Percentiles rank a stretch among this genome's conserved stretches.
Conservation (phyloP, 2,888 invertebrate genomes). For the Himalopsyche japonica region DNA sequence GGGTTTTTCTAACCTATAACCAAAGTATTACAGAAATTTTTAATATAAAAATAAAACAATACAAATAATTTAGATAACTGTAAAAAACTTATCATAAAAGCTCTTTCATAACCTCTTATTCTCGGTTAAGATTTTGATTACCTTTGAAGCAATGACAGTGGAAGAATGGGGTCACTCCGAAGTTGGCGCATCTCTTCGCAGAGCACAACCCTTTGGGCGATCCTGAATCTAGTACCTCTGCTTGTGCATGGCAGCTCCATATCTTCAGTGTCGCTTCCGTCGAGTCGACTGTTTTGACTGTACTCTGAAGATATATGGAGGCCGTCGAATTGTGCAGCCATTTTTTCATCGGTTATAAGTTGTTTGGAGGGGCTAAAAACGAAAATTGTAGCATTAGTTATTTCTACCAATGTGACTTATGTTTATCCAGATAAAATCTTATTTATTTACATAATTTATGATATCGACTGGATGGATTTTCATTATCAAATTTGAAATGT, state of each 20-base stretch:
- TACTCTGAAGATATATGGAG: slow-evolving; percentile 69
- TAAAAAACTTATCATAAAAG: too few species aligned
- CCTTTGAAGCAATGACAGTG: slow-evolving; percentile 66
- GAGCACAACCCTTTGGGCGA: slow-evolving; percentile 62
- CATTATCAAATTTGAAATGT: too few species aligned
- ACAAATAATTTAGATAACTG: too few species aligned
- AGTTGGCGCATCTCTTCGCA: slow-evolving; percentile 73
- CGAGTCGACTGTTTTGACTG: slow-evolving; percentile 43
- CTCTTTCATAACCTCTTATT: too few species aligned
- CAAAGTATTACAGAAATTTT: slow-evolving; percentile 29
- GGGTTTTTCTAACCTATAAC: slow-evolving; percentile 66
- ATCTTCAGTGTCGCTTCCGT: background rate
- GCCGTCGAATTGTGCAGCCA: slow-evolving; percentile 77
- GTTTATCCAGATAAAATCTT: too few species aligned
- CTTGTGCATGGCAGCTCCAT: slow-evolving; percentile 44
- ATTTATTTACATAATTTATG: too few species aligned
- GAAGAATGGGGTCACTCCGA: slow-evolving; percentile 68
- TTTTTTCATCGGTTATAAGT: slow-evolving; percentile 81
- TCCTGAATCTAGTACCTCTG: slow-evolving; percentile 43
- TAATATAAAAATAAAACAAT: background rate
- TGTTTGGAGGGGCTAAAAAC: slow-evolving; percentile 67
- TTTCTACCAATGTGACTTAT: too few species aligned
- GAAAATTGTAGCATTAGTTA: background rate
- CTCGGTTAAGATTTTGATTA: too few species aligned
- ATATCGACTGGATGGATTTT: too few species aligned